Percentiles rank a stretch among this genome's conserved stretches.
Evolutionary conservation across 2,113 vertebrate genomes (phyloP).

Genomic region (Caranx ignobilis): DNA sequence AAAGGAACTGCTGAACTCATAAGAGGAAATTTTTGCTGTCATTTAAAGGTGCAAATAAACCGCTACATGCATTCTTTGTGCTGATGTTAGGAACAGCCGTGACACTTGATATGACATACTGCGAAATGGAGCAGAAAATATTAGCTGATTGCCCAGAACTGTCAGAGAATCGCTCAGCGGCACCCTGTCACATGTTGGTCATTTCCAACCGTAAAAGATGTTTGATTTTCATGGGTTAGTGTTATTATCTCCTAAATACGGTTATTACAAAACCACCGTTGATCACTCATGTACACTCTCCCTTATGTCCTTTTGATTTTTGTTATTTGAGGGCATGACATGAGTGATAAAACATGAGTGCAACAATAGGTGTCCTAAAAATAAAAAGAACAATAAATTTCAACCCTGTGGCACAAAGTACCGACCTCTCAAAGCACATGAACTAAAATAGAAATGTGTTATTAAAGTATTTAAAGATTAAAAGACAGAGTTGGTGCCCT

Average conservation of each 20-base stretch:
- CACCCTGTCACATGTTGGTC: constrained; percentile 48
- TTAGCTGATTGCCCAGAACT: constrained; percentile 59
- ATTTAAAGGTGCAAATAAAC: constrained; percentile 63
- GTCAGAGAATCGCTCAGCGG: constrained; percentile 40
- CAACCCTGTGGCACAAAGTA: constrained; percentile 16
- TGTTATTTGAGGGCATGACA: constrained; percentile 30
- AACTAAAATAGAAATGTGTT: constrained; percentile 63
- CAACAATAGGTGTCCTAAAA: constrained; percentile 44
- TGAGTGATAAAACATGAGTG: constrained; percentile 17
- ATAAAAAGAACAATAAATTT: constrained; percentile 41
- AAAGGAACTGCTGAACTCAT: constrained; percentile 61
- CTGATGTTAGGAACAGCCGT: constrained; percentile 65
- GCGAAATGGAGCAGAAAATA: constrained; percentile 76
- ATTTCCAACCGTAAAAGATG: constrained; percentile 32
- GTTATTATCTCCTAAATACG: constrained; percentile 17
- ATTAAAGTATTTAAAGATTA: constrained; percentile 68
- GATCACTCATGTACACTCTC: constrained; percentile 25
- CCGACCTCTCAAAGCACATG: constrained; percentile 28
- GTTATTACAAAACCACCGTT: constrained; percentile 17
- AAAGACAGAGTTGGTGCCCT: constrained; percentile 58
- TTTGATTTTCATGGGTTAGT: constrained; percentile 12
- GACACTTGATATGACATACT: constrained; percentile 71
- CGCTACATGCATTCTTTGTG: constrained; percentile 60
- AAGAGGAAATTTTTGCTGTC: constrained; percentile 42
- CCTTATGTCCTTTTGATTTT: constrained; percentile 1